These are phyloP conservation scores for Epinotia bilunana DNA, from an alignment of 2,888 invertebrate species.

Conservation along the genomic window DNA sequence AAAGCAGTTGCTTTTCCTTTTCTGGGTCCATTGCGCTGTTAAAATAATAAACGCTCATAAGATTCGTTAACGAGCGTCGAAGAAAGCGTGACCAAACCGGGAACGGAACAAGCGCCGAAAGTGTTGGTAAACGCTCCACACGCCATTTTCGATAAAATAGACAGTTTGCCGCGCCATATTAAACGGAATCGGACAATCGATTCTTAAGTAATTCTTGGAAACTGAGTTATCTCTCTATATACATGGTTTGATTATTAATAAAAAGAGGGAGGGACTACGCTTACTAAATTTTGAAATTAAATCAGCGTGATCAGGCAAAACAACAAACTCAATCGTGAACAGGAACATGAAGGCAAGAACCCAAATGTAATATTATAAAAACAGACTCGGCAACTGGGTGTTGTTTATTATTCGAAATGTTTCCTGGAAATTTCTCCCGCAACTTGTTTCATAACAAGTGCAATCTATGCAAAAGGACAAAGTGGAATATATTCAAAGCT, in stretches of 20 bases:
- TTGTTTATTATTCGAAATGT: conserved; percentile 26
- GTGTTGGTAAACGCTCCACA: conserved; percentile 59
- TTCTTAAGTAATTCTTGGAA: background rate
- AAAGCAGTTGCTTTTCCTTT: conserved; percentile 5
- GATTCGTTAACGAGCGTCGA: conserved; percentile 51
- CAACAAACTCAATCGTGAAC: conserved; percentile 19
- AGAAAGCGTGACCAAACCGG: conserved; percentile 68
- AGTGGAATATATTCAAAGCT: conserved; percentile 40
- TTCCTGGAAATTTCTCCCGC: conserved; percentile 19
- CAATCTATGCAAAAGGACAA: conserved; percentile 24
- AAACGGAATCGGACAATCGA: conserved; percentile 18
- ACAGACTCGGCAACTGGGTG: conserved; percentile 14
- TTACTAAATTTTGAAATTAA: conserved; percentile 16
- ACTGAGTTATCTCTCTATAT: background rate
- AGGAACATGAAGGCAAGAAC: conserved; percentile 8
- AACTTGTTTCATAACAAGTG: conserved; percentile 22
- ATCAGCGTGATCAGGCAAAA: background rate
- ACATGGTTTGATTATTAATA: background rate
- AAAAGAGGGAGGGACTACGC: background rate
- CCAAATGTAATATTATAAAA: conserved; percentile 8
- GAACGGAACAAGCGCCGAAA: conserved; percentile 61
- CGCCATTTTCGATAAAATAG: conserved; percentile 45
- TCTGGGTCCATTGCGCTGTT: conserved; percentile 19
- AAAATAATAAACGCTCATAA: conserved; percentile 31
- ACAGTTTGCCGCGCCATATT: conserved; percentile 43